A percentile compares a stretch with the other conserved stretches of the same genome.
Evolutionary conservation across 1,140 invertebrate species (phyloP).

Genomic region (Gryllus bimaculatus): DNA sequence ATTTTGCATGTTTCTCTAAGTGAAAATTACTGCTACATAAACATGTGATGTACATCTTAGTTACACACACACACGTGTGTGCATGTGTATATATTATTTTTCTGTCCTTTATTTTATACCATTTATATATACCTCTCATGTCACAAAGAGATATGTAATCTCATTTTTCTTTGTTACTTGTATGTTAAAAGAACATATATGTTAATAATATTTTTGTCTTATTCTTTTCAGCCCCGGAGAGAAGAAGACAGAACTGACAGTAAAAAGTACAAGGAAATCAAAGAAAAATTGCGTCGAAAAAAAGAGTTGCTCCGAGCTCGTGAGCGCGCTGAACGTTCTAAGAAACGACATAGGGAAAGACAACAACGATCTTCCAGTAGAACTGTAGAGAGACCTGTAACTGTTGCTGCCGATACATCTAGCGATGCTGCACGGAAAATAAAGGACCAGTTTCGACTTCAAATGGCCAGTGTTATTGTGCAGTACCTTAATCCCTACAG

Average conservation of each 20-base stretch:
- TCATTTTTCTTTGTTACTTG: too few species aligned
- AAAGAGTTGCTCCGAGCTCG: constrained; percentile 45
- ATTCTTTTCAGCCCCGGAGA: constrained; percentile 49
- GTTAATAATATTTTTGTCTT: neutral
- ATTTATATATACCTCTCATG: too few species aligned
- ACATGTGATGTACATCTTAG: too few species aligned
- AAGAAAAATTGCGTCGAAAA: constrained; percentile 60
- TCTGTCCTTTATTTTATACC: too few species aligned
- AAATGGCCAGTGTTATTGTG: constrained; percentile 85
- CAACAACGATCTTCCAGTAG: constrained; percentile 25
- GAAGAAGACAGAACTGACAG: constrained; percentile 64
- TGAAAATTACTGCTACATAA: too few species aligned
- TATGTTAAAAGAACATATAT: neutral
- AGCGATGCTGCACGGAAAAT: constrained; percentile 49
- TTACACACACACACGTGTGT: too few species aligned
- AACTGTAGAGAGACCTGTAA: constrained; percentile 26
- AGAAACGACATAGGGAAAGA: constrained; percentile 36
- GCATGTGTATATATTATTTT: too few species aligned
- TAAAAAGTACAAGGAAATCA: constrained; percentile 52
- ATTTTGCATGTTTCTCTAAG: too few species aligned
- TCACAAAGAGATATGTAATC: too few species aligned
- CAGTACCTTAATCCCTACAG: constrained; percentile 82
- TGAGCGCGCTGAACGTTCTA: constrained; percentile 22
- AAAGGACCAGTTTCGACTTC: constrained; percentile 79
- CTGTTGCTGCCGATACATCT: constrained; percentile 40